A percentile compares a stretch with the other conserved stretches of the same genome.
phyloP scores from a whole-genome alignment of 2,797 vertebrate species.

The Oryzias dopingdopingensis region DNA sequence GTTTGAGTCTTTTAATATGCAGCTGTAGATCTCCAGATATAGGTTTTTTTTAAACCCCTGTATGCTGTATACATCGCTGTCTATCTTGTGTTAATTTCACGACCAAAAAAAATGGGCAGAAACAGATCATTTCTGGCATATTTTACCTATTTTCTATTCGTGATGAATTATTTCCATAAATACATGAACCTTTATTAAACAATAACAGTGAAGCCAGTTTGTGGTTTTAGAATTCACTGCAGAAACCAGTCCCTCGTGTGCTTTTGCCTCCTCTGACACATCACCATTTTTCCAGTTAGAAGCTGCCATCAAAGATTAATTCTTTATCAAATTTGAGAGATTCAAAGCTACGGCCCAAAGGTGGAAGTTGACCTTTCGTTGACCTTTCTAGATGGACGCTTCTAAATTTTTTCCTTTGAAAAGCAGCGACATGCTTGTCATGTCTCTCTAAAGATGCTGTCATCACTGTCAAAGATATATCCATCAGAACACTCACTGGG shows the following conservation, averaged over 20 bases:
- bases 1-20: background rate
- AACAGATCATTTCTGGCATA: no score
- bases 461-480: constrained; percentile 31
- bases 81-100: no score
- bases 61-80: no score
- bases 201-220: constrained; percentile 13
- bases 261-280: background rate
- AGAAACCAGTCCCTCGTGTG: background rate
- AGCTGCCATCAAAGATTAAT: constrained; percentile 13
- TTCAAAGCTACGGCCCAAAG: constrained; percentile 9
- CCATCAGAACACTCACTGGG: constrained; percentile 28
- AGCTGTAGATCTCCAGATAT: background rate
- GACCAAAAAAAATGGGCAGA: no score
- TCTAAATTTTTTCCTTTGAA: constrained; percentile 21
- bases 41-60: no score
- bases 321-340: constrained; percentile 9
- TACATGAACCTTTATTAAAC: background rate
- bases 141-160: background rate
- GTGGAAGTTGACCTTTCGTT: background rate
- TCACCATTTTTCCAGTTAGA: constrained; percentile 7
- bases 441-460: constrained; percentile 22
- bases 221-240: constrained; percentile 1
- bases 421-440: constrained; percentile 22
- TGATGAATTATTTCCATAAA: background rate
- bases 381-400: background rate